phyloP scores from a whole-genome alignment of 2,797 vertebrate genomes.

The Sitta carolinensis region DNA sequence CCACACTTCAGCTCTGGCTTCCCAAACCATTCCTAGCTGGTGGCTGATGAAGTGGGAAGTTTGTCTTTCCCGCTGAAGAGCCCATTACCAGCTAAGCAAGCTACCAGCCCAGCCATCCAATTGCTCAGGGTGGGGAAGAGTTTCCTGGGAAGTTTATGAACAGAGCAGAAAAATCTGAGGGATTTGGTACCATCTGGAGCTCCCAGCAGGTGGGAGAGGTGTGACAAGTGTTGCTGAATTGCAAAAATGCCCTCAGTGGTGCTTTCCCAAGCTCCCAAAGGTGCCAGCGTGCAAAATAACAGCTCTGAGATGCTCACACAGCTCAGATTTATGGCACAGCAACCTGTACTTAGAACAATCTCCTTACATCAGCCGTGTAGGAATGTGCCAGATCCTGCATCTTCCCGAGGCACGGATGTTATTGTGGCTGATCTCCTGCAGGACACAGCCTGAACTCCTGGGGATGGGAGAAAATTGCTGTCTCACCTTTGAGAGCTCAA shows the following conservation, averaged over 20 bases:
- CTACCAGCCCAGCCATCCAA: not conserved
- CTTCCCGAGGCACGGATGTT: rapidly evolving
- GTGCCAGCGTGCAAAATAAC: not conserved
- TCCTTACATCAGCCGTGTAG: not conserved
- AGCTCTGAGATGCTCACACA: not conserved
- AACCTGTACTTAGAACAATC: not conserved
- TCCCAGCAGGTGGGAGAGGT: not conserved
- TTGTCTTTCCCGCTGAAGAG: not conserved
- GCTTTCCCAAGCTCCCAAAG: not conserved
- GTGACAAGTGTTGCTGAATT: not conserved
- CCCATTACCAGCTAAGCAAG: not conserved
- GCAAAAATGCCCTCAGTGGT: not conserved
- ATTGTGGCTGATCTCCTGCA: not conserved
- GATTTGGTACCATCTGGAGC: not conserved
- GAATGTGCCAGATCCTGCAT: not conserved
- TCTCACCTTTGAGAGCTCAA: not conserved
- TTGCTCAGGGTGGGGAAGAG: not conserved
- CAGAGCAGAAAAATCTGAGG: not conserved
- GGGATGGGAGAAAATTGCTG: not conserved
- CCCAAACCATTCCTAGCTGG: not conserved
- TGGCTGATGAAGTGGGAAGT: not conserved
- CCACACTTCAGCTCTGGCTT: not conserved
- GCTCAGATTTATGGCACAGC: not conserved
- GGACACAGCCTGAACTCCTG: not conserved
- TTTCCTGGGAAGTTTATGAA: not conserved